phyloP scores from a whole-genome alignment of 64 coral and sea anemone species.

The Anthopleura sola region DNA sequence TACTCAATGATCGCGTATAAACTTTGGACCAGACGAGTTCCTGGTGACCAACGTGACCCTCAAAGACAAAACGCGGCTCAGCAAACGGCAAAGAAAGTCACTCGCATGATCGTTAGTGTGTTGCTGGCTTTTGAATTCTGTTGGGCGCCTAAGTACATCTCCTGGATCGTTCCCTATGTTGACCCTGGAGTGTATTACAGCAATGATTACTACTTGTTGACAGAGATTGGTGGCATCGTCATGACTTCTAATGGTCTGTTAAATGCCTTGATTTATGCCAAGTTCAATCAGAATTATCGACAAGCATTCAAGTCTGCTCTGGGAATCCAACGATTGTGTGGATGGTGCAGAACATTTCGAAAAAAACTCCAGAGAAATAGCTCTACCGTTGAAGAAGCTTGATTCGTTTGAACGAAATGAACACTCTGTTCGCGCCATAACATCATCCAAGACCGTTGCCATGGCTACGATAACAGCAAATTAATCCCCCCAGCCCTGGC shows the following conservation, averaged over 20 bases:
- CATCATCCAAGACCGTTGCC: too few species aligned
- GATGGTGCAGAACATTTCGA: background rate
- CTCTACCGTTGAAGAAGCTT: too few species aligned
- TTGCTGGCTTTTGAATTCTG: background rate
- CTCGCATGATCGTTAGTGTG: slow-evolving; percentile 21
- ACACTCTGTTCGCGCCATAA: too few species aligned
- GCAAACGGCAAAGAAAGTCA: slow-evolving; percentile 26
- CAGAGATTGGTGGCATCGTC: background rate
- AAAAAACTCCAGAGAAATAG: too few species aligned
- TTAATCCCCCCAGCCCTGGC: too few species aligned
- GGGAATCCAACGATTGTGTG: background rate
- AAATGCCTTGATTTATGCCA: background rate
- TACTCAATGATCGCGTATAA: slow-evolving; percentile 28
- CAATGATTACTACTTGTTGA: too few species aligned
- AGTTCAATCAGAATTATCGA: background rate
- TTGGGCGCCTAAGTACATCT: too few species aligned
- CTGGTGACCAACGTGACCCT: background rate
- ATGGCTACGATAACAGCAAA: too few species aligned
- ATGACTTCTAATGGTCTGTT: background rate
- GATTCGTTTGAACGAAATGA: too few species aligned
- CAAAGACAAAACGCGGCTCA: background rate
- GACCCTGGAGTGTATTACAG: too few species aligned
- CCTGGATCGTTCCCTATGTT: too few species aligned
- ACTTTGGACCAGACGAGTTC: slow-evolving; percentile 32
- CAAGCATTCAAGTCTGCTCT: background rate